Conservation (phyloP, 2,888 invertebrate species). For the Polymixis lichenea region DNA sequence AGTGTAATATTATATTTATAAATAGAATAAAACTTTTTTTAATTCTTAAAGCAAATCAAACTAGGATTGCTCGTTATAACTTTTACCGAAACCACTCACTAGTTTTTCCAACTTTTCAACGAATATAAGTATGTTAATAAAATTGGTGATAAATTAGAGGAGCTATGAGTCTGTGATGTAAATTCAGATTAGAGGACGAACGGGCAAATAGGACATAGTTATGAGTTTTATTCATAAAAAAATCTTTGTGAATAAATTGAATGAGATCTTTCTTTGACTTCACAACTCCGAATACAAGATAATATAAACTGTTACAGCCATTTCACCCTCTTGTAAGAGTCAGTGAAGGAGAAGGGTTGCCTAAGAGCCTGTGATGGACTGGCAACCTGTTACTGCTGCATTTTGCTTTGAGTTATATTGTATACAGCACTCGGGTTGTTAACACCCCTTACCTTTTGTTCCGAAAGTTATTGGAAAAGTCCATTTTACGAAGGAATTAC, state of each 20-base stretch:
- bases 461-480: slow-evolving; percentile 8
- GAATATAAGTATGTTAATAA: slow-evolving; percentile 28
- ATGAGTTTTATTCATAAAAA: slow-evolving; percentile 2
- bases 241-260: background rate
- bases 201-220: background rate
- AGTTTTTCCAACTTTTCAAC: slow-evolving; percentile 16
- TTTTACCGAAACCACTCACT: slow-evolving; percentile 3
- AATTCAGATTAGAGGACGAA: slow-evolving; percentile 12
- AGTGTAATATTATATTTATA: background rate
- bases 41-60: slow-evolving; percentile 23
- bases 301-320: slow-evolving; percentile 30
- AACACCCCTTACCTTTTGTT: background rate
- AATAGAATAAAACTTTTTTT: slow-evolving; percentile 3
- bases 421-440: background rate
- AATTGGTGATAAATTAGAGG: slow-evolving; percentile 24
- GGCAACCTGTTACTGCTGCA: slow-evolving; percentile 56
- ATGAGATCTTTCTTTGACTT: slow-evolving; percentile 24
- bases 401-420: slow-evolving; percentile 30
- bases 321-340: slow-evolving; percentile 57
- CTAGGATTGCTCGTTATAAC: slow-evolving; percentile 28
- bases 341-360: slow-evolving; percentile 54
- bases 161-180: slow-evolving; percentile 12
- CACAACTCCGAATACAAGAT: slow-evolving; percentile 19
- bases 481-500: background rate
- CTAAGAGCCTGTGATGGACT: slow-evolving; percentile 48